Evolutionary conservation across 2,888 invertebrate genomes (phyloP).

Genomic region (Drosophila multiciliata): DNA sequence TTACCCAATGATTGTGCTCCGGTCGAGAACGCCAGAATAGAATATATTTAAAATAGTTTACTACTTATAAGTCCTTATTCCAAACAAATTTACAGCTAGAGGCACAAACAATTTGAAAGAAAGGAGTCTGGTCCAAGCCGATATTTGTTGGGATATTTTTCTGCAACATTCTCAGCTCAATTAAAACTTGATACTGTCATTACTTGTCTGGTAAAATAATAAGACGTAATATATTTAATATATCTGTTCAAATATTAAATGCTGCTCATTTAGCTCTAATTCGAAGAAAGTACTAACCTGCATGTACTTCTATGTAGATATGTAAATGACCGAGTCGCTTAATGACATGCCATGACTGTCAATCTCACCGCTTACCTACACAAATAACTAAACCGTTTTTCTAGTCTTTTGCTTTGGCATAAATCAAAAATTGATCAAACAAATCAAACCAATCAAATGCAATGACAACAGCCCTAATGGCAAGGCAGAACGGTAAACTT

Average conservation of each 20-base stretch:
- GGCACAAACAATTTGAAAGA: neutral
- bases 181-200: neutral
- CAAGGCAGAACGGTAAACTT: constrained; percentile 27
- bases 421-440: constrained; percentile 75
- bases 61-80: neutral
- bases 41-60: neutral
- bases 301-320: neutral
- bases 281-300: neutral
- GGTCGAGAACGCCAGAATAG: neutral
- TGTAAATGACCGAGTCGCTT: constrained; percentile 4
- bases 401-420: constrained; percentile 29
- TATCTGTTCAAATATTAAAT: neutral
- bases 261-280: neutral
- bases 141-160: neutral
- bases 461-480: constrained; percentile 66
- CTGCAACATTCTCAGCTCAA: neutral
- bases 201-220: neutral
- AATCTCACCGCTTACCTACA: constrained; percentile 2
- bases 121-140: neutral
- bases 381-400: constrained; percentile 31
- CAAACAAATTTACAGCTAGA: neutral
- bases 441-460: constrained; percentile 67
- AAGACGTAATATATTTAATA: neutral
- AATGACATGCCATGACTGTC: constrained; percentile 39
- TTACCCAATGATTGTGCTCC: neutral